Conservation (phyloP, 2,888 invertebrate genomes). For the Endomychus coccineus region DNA sequence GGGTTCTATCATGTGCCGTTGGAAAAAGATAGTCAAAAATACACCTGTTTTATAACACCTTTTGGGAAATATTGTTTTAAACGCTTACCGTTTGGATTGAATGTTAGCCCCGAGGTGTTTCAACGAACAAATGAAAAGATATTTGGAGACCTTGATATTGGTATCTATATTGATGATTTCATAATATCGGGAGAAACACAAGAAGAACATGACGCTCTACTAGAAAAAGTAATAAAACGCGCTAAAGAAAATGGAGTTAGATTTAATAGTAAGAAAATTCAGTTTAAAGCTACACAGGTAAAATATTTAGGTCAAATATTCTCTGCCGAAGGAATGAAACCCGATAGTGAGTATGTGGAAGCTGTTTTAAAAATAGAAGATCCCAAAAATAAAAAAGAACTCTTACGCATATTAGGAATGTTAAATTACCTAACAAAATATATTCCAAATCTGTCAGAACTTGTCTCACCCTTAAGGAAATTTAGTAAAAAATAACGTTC, state of each 20-base stretch:
- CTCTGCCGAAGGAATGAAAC: slow-evolving; percentile 15
- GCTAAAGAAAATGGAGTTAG: slow-evolving; percentile 27
- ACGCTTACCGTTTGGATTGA: slow-evolving; percentile 19
- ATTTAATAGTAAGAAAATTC: slow-evolving; percentile 29
- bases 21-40: slow-evolving; percentile 25
- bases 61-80: slow-evolving; percentile 27
- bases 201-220: slow-evolving; percentile 25
- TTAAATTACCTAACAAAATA: slow-evolving; percentile 19
- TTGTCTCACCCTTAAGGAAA: slow-evolving; percentile 19
- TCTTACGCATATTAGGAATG: slow-evolving; percentile 21
- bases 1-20: slow-evolving; percentile 31
- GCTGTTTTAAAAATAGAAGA: slow-evolving; percentile 16
- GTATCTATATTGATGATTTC: slow-evolving; percentile 34
- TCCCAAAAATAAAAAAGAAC: slow-evolving; percentile 18
- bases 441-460: slow-evolving; percentile 20
- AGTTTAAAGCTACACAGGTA: slow-evolving; percentile 24
- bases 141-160: slow-evolving; percentile 32
- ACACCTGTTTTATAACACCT: slow-evolving; percentile 29
- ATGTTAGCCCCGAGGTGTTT: slow-evolving; percentile 28
- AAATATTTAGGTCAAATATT: slow-evolving; percentile 28
- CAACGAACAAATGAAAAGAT: slow-evolving; percentile 30
- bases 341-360: slow-evolving; percentile 15
- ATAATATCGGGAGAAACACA: slow-evolving; percentile 14
- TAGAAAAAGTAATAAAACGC: slow-evolving; percentile 24
- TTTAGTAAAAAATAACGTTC: slow-evolving; percentile 17